Conservation (phyloP, 2,888 invertebrate genomes). For the Liodrosophila aerea region DNA sequence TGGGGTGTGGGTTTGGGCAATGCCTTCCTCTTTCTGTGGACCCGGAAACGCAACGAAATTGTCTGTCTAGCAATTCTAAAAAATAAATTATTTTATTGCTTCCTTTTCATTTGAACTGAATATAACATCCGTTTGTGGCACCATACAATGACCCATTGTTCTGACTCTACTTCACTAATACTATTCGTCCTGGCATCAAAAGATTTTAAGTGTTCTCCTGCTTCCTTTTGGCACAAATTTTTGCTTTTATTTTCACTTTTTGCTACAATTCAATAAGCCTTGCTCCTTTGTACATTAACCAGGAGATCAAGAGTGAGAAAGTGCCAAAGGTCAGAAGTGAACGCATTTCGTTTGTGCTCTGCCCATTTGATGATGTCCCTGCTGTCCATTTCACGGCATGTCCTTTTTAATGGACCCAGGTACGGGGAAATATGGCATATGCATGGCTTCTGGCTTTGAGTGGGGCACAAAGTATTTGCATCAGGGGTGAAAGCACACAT, state of each 20-base stretch:
- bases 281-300: constrained; percentile 42
- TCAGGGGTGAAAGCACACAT: constrained; percentile 2
- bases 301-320: constrained; percentile 19
- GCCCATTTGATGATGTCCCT: neutral
- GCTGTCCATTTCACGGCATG: constrained; percentile 3
- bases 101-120: constrained; percentile 70
- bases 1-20: constrained; percentile 18
- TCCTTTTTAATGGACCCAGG: constrained; percentile 22
- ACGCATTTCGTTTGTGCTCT: constrained; percentile 16
- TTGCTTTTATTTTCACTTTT: constrained; percentile 27
- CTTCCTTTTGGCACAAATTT: constrained; percentile 29
- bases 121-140: constrained; percentile 65
- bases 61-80: constrained; percentile 51
- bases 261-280: constrained; percentile 71
- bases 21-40: constrained; percentile 11
- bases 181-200: constrained; percentile 36
- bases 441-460: neutral
- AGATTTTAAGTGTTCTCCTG: constrained; percentile 42
- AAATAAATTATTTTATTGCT: constrained; percentile 74
- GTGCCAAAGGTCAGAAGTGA: constrained; percentile 42
- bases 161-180: constrained; percentile 1
- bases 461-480: neutral
- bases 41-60: constrained; percentile 71
- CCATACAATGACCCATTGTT: constrained; percentile 62
- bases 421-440: constrained; percentile 7